Evolutionary conservation across 1,140 invertebrate genomes (phyloP).

Genomic region (Magallana ariakensis): DNA sequence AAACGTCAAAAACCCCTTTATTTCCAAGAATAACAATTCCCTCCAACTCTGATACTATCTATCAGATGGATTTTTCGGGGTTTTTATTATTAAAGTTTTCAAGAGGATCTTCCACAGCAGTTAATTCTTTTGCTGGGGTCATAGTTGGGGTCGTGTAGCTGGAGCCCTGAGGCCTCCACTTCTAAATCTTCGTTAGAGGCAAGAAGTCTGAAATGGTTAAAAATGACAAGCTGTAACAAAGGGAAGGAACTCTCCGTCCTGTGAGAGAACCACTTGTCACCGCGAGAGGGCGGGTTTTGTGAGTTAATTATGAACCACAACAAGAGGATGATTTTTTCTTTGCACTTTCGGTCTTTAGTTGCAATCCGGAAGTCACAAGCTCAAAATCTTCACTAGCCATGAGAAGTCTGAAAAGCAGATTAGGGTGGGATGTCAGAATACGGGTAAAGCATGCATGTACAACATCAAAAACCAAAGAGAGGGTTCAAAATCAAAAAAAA

Average conservation of each 20-base stretch:
- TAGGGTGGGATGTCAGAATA: neutral
- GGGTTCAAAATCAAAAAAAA: neutral
- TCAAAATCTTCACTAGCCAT: constrained; percentile 81
- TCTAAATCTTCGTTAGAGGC: constrained; percentile 81
- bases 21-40: neutral
- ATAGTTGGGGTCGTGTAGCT: constrained; percentile 67
- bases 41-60: no score
- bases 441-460: neutral
- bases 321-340: constrained; percentile 63
- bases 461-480: neutral
- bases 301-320: constrained; percentile 46
- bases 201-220: constrained; percentile 78
- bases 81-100: neutral
- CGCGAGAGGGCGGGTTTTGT: neutral
- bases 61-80: neutral
- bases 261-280: neutral
- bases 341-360: constrained; percentile 67
- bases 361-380: constrained; percentile 79
- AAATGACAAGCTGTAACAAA: constrained; percentile 28
- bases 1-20: constrained; percentile 23
- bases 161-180: constrained; percentile 79
- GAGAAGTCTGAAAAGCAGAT: constrained; percentile 78
- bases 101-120: constrained; percentile 15
- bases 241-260: neutral
- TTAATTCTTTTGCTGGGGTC: constrained; percentile 9